Conservation (phyloP, 2,888 invertebrate species). For the Drosophila hawaiiensis region DNA sequence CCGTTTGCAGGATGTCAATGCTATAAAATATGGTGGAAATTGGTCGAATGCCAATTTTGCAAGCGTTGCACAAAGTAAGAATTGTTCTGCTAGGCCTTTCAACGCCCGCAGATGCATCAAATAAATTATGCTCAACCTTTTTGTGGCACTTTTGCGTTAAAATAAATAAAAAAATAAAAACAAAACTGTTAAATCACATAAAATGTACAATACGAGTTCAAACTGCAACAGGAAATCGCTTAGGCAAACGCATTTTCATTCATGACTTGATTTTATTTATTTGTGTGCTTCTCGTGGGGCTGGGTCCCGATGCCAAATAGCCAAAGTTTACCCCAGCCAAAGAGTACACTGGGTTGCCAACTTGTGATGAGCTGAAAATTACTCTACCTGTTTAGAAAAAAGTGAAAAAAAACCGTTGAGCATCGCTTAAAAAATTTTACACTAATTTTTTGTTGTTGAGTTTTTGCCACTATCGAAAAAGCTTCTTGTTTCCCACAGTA, state of each 20-base stretch:
- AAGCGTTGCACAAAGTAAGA: conserved; percentile 36
- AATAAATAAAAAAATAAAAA: neutral
- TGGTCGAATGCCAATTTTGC: conserved; percentile 33
- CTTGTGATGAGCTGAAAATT: neutral
- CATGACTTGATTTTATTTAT: conserved; percentile 78
- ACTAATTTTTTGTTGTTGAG: neutral
- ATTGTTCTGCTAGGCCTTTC: conserved; percentile 51
- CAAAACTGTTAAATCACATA: conserved; percentile 23
- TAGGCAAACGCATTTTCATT: conserved; percentile 78
- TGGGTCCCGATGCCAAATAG: conserved; percentile 1
- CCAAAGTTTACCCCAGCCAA: neutral
- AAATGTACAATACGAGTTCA: conserved; percentile 4
- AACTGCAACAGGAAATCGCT: conserved; percentile 72
- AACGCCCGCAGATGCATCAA: conserved; percentile 52
- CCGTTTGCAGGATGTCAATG: conserved; percentile 4
- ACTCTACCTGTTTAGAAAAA: neutral
- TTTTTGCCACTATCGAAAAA: neutral
- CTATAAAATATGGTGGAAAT: conserved; percentile 7
- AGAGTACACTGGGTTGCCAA: neutral
- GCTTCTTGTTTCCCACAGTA: neutral
- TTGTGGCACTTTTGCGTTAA: conserved; percentile 34
- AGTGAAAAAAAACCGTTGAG: neutral
- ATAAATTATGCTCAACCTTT: conserved; percentile 64
- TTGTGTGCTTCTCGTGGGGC: conserved; percentile 30
- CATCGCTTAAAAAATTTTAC: neutral